phyloP scores from a whole-genome alignment of 2,888 invertebrate genomes.

The Lycaena phlaeas region DNA sequence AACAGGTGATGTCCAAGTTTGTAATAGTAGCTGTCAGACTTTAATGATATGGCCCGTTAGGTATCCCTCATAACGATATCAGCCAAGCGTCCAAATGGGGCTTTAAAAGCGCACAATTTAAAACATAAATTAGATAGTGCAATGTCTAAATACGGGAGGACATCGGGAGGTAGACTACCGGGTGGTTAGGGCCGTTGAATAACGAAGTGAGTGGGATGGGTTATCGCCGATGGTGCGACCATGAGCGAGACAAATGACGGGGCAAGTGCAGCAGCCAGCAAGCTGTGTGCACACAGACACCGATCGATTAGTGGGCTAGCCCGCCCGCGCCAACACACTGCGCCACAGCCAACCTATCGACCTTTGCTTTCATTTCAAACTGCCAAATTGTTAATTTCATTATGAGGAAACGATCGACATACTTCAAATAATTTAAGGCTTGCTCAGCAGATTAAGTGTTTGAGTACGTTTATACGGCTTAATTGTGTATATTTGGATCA shows the following conservation, averaged over 20 bases:
- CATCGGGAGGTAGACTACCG: slow-evolving; percentile 61
- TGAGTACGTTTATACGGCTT: too few relatives aligned
- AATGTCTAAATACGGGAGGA: slow-evolving; percentile 67
- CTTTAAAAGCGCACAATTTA: slow-evolving; percentile 57
- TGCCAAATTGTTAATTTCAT: slow-evolving; percentile 32
- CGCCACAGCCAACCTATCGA: slow-evolving; percentile 56
- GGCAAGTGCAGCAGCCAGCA: slow-evolving; percentile 34
- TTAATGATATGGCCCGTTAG: slow-evolving; percentile 57
- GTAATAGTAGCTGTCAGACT: slow-evolving; percentile 40
- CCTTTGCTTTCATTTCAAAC: slow-evolving; percentile 50
- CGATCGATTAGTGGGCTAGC: slow-evolving; percentile 63
- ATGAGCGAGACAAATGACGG: slow-evolving; percentile 50
- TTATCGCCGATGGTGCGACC: slow-evolving; percentile 33
- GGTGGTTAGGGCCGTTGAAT: slow-evolving; percentile 66
- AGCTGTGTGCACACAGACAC: slow-evolving; percentile 60
- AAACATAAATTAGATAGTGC: slow-evolving; percentile 70
- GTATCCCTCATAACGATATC: slow-evolving; percentile 50
- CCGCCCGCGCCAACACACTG: slow-evolving; percentile 41
- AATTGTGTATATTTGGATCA: too few relatives aligned
- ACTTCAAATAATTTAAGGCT: too few relatives aligned
- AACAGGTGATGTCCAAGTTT: slow-evolving; percentile 34
- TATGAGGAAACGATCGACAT: slow-evolving; percentile 17
- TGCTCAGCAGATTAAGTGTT: too few relatives aligned
- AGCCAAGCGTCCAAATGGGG: slow-evolving; percentile 37
- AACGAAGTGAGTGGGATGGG: slow-evolving; percentile 58